Base-by-base conservation (phyloP, 64 coral and sea anemone genomes). In the Cladopsammia gracilis region DNA sequence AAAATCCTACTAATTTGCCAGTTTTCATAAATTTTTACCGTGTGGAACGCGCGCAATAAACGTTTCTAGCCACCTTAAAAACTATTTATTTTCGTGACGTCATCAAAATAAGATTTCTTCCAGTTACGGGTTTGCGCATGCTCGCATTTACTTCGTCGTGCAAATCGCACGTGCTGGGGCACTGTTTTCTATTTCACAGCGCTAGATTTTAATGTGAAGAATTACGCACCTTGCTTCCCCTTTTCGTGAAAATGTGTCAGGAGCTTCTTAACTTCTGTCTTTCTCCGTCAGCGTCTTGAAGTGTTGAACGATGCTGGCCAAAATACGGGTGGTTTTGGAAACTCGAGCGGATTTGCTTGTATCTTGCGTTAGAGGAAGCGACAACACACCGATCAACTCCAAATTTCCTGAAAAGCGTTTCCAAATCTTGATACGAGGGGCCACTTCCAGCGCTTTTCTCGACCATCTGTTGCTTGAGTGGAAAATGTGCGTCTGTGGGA, bases 391-490 rank as follows among this genome's bases (percentile, higher is more conserved):
- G 53, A 88, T 71, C 20, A 88, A 51, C 12, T 12, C 74, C 72
- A 53, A 90, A 90, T 64, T 71, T 90, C 34, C 46, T 24, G 23
- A 56, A 70, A 54, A 79, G 26, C 52, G 61, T 79, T 81, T 68
- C 10, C 14, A 82, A 19, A 79, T 80, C 26, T 50, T 82, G 24
- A 58, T 90, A 90, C 2, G 23, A 60, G 10, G 83, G 78, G 3
- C 89, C 89, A 82, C 59, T 82, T 54, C 76, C 88, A 22, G 89
- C 77, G 57, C 81, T 82, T 49, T 91, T 91, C n/a, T 81, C 78
- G 2, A 67, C 78, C 49, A 91, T 73, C 2, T 49, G 44, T 34
- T 83, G 76, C 14, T 64, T 58, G 9, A 91, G 25, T 4, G 64
- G 77, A 34, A 48, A 59, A 77, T 81, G 34, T 19, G 52, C 54